Percentiles rank a stretch among this genome's conserved stretches.
phyloP scores from a whole-genome alignment of 2,888 invertebrate genomes.

The Luperina testacea region DNA sequence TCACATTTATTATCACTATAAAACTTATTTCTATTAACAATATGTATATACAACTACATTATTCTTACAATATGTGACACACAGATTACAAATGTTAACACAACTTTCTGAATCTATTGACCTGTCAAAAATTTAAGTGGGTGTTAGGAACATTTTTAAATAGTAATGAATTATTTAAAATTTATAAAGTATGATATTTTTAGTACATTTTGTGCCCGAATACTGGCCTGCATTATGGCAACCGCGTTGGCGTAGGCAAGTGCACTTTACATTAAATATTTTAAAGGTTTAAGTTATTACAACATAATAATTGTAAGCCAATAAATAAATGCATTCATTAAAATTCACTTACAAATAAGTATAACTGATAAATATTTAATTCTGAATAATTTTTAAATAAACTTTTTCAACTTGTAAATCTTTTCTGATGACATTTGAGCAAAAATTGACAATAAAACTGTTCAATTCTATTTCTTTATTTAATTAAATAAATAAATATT shows the following conservation, averaged over 20 bases:
- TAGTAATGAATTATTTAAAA: constrained; percentile 31
- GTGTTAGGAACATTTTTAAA: constrained; percentile 52
- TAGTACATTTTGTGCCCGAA: constrained; percentile 27
- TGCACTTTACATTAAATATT: constrained; percentile 32
- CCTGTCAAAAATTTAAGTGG: constrained; percentile 23
- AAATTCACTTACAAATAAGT: constrained; percentile 31
- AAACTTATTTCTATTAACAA: constrained; percentile 73
- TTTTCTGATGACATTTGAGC: constrained; percentile 58
- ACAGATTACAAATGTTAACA: constrained; percentile 13
- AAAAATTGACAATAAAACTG: constrained; percentile 52
- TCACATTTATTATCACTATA: constrained; percentile 76
- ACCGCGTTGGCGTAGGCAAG: constrained; percentile 56
- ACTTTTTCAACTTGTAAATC: background rate
- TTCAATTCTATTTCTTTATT: constrained; percentile 22
- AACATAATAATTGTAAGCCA: constrained; percentile 28
- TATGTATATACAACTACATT: constrained; percentile 76
- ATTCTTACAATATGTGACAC: constrained; percentile 60
- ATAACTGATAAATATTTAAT: constrained; percentile 31
- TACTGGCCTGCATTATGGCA: constrained; percentile 54
- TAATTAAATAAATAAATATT: constrained; percentile 40
- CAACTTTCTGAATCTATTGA: constrained; percentile 6
- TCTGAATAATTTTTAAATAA: background rate
- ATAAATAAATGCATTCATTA: constrained; percentile 53
- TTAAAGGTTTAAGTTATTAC: background rate
- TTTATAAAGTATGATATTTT: constrained; percentile 15